Evolutionary conservation across 2,888 invertebrate species (phyloP).

Genomic region (Nycteola revayana): DNA sequence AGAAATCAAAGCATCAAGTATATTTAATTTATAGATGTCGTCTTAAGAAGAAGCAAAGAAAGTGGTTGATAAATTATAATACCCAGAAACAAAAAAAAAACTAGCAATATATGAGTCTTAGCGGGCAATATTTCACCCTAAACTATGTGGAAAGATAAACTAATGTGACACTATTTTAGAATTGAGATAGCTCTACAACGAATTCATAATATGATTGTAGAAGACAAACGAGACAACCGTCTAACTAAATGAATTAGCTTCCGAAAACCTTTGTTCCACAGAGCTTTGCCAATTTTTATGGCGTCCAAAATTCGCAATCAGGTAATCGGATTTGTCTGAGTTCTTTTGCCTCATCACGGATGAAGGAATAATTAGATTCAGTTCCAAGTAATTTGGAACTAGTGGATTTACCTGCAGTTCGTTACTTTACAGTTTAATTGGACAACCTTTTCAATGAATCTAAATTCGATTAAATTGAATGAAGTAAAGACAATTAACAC

Average conservation of each 20-base stretch:
- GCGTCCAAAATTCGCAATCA: constrained; percentile 47
- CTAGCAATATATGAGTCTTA: neutral
- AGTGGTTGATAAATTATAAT: too few relatives aligned
- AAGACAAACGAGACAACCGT: constrained; percentile 6
- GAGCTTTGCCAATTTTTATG: constrained; percentile 13
- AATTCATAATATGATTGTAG: neutral
- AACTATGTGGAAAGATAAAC: neutral
- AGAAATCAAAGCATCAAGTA: too few relatives aligned
- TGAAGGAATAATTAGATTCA: constrained; percentile 38
- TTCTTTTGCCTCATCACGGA: constrained; percentile 22
- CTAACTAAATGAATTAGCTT: constrained; percentile 4
- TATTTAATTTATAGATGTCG: too few relatives aligned
- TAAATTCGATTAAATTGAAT: too few relatives aligned
- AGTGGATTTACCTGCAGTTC: constrained; percentile 9
- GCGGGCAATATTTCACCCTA: neutral
- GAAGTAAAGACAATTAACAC: too few relatives aligned
- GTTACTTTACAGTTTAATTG: too few relatives aligned
- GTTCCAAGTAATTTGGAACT: constrained; percentile 27
- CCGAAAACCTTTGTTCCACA: constrained; percentile 8
- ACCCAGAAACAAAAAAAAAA: neutral
- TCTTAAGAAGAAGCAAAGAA: too few relatives aligned
- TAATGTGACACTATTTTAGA: constrained; percentile 1
- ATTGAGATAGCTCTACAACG: neutral
- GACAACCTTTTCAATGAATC: too few relatives aligned
- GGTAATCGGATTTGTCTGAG: constrained; percentile 48